Evolutionary conservation across 2,113 vertebrate species (phyloP), one percentile per base, ranked within the genome.

Genomic region (Calyptomena viridis): DNA sequence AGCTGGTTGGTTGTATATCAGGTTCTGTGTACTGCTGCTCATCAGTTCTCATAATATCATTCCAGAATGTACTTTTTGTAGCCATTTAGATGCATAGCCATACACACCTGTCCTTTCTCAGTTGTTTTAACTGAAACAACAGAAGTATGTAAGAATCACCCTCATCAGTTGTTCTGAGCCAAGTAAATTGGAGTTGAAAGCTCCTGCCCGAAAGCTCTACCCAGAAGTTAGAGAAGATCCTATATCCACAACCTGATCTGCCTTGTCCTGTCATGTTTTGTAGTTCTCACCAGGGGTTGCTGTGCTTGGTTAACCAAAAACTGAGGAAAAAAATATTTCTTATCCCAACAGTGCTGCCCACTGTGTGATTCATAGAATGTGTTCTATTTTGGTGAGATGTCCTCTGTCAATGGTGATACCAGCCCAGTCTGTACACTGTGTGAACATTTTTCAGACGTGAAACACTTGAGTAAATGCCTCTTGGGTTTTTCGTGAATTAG

Each of bases 201-300:
- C 18, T 89, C 11, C 72, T 76, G 25, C 28, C 39, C 24, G 76
- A 42, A 68, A 68, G 20, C 39, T 79, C 9, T 55, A 4, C 47
- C 17, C 31, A 74, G 28, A 24, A 69, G 6, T 40, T 37, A 53
- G 28, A 37, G 62, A 42, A 62, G 31, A 16, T 18, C 0, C 0
- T 28, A 13, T 46, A 58, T 73, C 8, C 46, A 42, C 11, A n/a
- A 0, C 9, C 17, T 63, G 18, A 4, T 91, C 59, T 84, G 66
- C 52, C 37, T 49, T 30, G 24, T 80, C n/a, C 33, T 55, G 14
- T 50, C n/a, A n/a, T n/a, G n/a, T n/a, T 92, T 50, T 7, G 18
- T 49, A 37, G 31, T 52, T 39, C 58, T 84, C 59, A 28, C 20
- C 64, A 77, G 50, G 28, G 37, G 27, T 67, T 76, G 23, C 37